Conservation (phyloP, 2,888 invertebrate genomes). For the Dascillus cervinus region DNA sequence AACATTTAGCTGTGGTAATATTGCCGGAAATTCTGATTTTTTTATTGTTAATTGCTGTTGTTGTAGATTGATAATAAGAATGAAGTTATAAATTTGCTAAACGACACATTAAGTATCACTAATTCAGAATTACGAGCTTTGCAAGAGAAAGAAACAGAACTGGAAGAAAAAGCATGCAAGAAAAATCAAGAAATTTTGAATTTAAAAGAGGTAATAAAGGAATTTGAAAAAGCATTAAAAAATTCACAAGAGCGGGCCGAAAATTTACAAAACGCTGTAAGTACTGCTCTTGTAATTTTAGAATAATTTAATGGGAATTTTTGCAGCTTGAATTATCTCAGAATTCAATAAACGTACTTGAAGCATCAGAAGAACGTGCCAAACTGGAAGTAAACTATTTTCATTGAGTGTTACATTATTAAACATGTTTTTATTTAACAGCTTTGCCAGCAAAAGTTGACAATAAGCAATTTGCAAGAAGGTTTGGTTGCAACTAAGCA, state of each 20-base stretch:
- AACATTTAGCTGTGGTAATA: too few relatives aligned
- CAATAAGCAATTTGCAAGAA: conserved; percentile 35
- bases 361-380: conserved; percentile 31
- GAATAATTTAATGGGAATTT: conserved; percentile 3
- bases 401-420: not conserved
- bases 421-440: conserved; percentile 14
- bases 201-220: conserved; percentile 30
- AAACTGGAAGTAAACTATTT: conserved; percentile 31
- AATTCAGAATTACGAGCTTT: conserved; percentile 25
- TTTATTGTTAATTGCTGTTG: too few relatives aligned
- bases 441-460: conserved; percentile 35
- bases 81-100: conserved; percentile 24
- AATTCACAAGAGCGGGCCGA: conserved; percentile 29
- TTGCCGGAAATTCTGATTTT: too few relatives aligned
- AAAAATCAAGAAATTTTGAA: conserved; percentile 27
- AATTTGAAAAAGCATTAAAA: conserved; percentile 28
- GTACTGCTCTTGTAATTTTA: conserved; percentile 12
- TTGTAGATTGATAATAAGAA: conserved; percentile 24
- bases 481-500: conserved; percentile 35
- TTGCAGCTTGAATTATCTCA: conserved; percentile 35
- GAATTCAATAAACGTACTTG: conserved; percentile 34
- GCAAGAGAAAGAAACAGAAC: conserved; percentile 22
- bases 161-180: conserved; percentile 23
- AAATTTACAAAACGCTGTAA: conserved; percentile 37
- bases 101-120: conserved; percentile 22